Evolutionary conservation across 2,113 vertebrate species (phyloP).

Genomic region (Herpailurus yagouaroundi): DNA sequence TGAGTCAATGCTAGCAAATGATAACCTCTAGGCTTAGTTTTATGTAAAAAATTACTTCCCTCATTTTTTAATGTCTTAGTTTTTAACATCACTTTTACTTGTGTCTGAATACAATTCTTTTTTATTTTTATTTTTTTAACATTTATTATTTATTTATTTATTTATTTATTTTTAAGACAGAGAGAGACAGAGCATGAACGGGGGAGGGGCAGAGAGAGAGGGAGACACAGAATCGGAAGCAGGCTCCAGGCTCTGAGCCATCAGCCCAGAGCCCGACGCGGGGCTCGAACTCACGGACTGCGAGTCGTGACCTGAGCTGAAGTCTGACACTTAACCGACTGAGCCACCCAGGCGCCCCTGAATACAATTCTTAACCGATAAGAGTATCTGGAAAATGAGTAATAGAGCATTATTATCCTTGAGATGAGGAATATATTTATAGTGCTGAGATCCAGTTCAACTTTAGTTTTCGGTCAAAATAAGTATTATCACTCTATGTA

Average conservation of each 20-base stretch:
- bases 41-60: slow-evolving; percentile 1
- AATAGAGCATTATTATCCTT: background rate
- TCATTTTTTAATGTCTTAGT: slow-evolving; percentile 36
- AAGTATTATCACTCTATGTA: background rate
- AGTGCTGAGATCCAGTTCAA: slow-evolving; percentile 1
- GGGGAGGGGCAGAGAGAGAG: too few relatives aligned
- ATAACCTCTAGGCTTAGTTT: background rate
- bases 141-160: too few relatives aligned
- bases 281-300: too few relatives aligned
- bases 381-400: background rate
- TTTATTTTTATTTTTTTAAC: too few relatives aligned
- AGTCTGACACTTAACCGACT: too few relatives aligned
- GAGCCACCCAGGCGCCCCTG: background rate
- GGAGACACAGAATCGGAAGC: too few relatives aligned
- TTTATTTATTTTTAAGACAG: too few relatives aligned
- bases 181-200: too few relatives aligned
- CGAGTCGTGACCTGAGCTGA: too few relatives aligned
- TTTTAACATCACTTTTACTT: slow-evolving; percentile 33
- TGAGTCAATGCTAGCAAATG: background rate
- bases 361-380: background rate
- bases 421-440: slow-evolving; percentile 34
- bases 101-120: background rate
- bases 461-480: slow-evolving; percentile 23
- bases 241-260: too few relatives aligned
- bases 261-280: too few relatives aligned